Percentiles rank a stretch among this genome's conserved stretches.
phyloP scores from a whole-genome alignment of 2,888 invertebrate species.

The Eulithis testata region DNA sequence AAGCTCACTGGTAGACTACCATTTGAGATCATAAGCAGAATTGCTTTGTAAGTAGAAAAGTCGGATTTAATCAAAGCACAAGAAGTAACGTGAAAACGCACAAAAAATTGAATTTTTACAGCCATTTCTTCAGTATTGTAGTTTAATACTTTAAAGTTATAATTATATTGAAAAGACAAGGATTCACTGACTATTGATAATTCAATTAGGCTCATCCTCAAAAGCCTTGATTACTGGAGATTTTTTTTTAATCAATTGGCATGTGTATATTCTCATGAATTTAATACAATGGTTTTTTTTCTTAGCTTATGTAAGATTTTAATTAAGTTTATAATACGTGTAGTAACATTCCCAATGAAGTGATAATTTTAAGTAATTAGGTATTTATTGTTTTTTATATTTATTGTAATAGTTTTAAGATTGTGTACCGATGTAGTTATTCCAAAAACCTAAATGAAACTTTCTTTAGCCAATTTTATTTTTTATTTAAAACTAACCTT shows the following conservation, averaged over 20 bases:
- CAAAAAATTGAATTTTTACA: background rate
- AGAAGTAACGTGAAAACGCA: background rate
- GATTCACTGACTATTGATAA: background rate
- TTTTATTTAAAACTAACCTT: background rate
- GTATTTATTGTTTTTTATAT: slow-evolving; percentile 43
- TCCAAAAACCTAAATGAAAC: slow-evolving; percentile 26
- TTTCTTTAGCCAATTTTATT: slow-evolving; percentile 1
- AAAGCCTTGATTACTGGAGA: background rate
- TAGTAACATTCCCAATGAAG: slow-evolving; percentile 44
- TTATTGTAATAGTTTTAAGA: slow-evolving; percentile 34
- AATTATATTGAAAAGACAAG: background rate
- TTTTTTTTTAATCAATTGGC: slow-evolving; percentile 6
- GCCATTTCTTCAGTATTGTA: background rate
- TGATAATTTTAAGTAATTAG: slow-evolving; percentile 39
- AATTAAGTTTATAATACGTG: slow-evolving; percentile 4
- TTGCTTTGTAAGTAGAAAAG: background rate
- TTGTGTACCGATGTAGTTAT: slow-evolving; percentile 36
- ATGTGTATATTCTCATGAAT: background rate
- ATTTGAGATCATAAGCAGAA: too few species aligned
- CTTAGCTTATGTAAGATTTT: slow-evolving; percentile 6
- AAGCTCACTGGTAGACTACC: too few species aligned
- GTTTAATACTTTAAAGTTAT: background rate
- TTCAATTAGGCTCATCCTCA: background rate
- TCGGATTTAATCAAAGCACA: background rate
- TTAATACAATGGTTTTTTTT: slow-evolving; percentile 8